Base-by-base conservation (phyloP, 2,113 vertebrate species). In the Pandion haliaetus region DNA sequence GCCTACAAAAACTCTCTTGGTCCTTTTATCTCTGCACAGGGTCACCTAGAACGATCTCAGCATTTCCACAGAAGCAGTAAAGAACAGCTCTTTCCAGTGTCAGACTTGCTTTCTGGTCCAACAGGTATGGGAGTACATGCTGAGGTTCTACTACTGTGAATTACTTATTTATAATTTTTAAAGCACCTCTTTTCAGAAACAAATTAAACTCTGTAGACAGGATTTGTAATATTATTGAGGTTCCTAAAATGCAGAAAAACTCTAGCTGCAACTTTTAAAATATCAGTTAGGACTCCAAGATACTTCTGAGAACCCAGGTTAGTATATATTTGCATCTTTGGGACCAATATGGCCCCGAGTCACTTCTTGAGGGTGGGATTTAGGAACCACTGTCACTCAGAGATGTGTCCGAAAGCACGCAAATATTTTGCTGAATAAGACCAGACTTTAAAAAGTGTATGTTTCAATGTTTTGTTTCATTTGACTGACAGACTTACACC, bases 121-220 rank as follows among this genome's bases (percentile, higher is more conserved):
- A 38, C 81, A 83, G 42, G 36, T 82, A 61, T 49, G 81, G 24
- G 54, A 82, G 40, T 52, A 57, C 0, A 0, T 77, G 87, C 44
- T 76, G 31, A 77, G 20, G 15, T 90, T 85, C 76, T 76, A 19
- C 49, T 69, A n/a, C n/a, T 29, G 31, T 42, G 49, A 72, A 66
- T 77, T 72, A 55, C n/a, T 10, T 80, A 73, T 66, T 96, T 94
- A 80, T 50, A 34, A 76, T 83, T 90, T 85, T 95, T 91, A 88
- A 90, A 91, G 28, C 52, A 62, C 8, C 31, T 94, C 58, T 92
- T 95, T 94, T 93, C 66, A 82, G 49, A 94, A 66, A 45, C 28
- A 91, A 90, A 93, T 93, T 49, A 57, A 95, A 76, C 20, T 74
- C 32, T 54, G 91, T 74, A 52, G 69, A 47, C 44, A 74, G 72